Evolutionary conservation across 2,888 invertebrate genomes (phyloP).

Genomic region (Uloborus plumipes): DNA sequence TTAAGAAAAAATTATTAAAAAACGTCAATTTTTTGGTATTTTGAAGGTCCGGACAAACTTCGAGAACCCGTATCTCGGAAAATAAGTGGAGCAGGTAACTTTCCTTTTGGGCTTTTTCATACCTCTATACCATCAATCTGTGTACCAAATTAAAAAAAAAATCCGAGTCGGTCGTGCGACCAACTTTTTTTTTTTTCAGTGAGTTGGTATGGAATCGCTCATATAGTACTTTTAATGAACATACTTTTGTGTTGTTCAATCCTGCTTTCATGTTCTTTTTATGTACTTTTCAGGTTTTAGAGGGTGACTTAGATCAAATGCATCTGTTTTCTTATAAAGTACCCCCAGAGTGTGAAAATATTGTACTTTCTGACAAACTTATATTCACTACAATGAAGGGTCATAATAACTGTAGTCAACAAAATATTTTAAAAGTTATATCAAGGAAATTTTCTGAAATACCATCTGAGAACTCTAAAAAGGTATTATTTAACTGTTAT

Average conservation of each 20-base stretch:
- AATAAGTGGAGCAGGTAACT: too few relatives aligned
- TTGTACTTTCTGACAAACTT: constrained; percentile 79
- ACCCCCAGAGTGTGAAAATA: constrained; percentile 76
- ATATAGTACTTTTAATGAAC: too few relatives aligned
- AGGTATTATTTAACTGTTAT: constrained; percentile 17
- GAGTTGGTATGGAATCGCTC: too few relatives aligned
- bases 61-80: too few relatives aligned
- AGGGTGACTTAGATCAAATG: constrained; percentile 78
- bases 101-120: too few relatives aligned
- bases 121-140: too few relatives aligned
- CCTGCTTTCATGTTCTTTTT: background rate
- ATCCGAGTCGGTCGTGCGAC: too few relatives aligned
- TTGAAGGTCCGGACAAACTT: too few relatives aligned
- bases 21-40: too few relatives aligned
- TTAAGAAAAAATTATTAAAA: too few relatives aligned
- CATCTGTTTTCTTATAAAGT: constrained; percentile 81
- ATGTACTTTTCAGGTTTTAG: constrained; percentile 76
- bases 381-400: constrained; percentile 74
- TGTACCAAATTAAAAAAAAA: too few relatives aligned
- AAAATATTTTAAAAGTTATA: constrained; percentile 47
- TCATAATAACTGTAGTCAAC: constrained; percentile 7
- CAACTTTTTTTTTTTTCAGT: too few relatives aligned
- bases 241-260: background rate
- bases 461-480: constrained; percentile 56
- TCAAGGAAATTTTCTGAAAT: constrained; percentile 60